Percentiles rank a stretch among this genome's conserved stretches.
These are phyloP conservation scores for Hyposoter didymator DNA, from an alignment of 2,888 invertebrate species.

Conservation along the genomic window DNA sequence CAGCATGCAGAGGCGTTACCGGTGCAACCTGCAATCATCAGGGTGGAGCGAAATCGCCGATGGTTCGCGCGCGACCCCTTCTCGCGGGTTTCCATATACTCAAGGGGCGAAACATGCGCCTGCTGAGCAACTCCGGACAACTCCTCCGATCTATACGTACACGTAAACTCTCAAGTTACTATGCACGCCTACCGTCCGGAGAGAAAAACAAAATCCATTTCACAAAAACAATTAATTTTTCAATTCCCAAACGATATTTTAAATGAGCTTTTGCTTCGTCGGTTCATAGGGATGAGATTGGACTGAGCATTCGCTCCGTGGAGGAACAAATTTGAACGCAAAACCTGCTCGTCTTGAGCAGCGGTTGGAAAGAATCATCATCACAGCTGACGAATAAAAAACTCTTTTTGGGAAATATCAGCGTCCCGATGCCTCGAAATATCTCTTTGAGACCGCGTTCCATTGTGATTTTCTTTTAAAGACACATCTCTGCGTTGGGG, in stretches of 20 bases:
- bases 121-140: constrained; percentile 36
- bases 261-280: neutral
- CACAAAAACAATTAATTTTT: constrained; percentile 6
- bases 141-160: constrained; percentile 6
- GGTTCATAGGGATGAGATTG: neutral
- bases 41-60: constrained; percentile 80
- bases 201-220: constrained; percentile 14
- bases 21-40: constrained; percentile 83
- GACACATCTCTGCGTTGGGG: constrained; percentile 29
- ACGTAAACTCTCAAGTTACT: constrained; percentile 9
- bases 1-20: constrained; percentile 78
- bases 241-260: neutral
- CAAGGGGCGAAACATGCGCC: constrained; percentile 36
- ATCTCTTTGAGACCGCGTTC: neutral
- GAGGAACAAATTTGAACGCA: no score
- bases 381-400: no score
- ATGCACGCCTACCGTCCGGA: constrained; percentile 21
- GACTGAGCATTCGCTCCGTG: no score
- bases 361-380: no score
- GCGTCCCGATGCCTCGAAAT: neutral
- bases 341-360: no score
- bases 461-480: constrained; percentile 46
- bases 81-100: constrained; percentile 31
- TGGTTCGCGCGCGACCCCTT: constrained; percentile 62
- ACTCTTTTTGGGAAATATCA: constrained; percentile 3